A percentile compares a stretch with the other conserved stretches of the same genome.
phyloP scores from a whole-genome alignment of 2,113 vertebrate genomes.

The Mustela nigripes region DNA sequence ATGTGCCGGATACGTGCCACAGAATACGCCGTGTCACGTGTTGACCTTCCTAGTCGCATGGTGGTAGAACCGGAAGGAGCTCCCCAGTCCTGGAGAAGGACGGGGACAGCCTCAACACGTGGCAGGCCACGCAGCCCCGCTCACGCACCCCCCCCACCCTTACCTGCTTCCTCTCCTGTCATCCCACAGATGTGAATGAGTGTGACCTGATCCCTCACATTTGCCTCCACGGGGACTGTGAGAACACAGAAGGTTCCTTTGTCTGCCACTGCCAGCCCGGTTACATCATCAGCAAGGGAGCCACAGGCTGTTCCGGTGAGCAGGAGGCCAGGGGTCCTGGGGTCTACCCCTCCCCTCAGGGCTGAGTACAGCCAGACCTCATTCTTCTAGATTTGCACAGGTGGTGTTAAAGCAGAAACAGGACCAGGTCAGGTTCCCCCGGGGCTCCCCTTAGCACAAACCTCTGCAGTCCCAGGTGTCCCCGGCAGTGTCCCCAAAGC shows the following conservation, averaged over 20 bases:
- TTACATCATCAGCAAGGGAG: conserved; percentile 94
- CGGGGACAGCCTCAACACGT: not conserved
- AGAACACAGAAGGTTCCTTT: conserved; percentile 97
- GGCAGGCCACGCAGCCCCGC: not conserved
- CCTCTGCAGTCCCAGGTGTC: not conserved
- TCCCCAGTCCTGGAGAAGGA: rapidly evolving
- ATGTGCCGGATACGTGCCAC: rapidly evolving
- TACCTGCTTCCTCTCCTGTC: not conserved
- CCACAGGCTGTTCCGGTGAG: conserved; percentile 94
- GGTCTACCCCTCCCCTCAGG: not conserved
- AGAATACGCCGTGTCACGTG: rapidly evolving
- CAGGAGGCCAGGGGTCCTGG: rapidly evolving
- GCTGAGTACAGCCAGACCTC: not conserved
- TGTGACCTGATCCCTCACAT: conserved; percentile 96
- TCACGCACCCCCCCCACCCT: not conserved
- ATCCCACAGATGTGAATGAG: conserved; percentile 93
- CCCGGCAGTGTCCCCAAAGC: not conserved
- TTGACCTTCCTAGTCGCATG: rapidly evolving
- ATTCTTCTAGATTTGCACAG: not conserved
- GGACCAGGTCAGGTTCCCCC: rapidly evolving
- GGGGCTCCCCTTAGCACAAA: not conserved
- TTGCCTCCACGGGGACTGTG: conserved; percentile 95
- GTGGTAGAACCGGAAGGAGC: not conserved
- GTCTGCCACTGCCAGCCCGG: conserved; percentile 96
- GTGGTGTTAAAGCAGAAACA: not conserved